Conservation (phyloP, 2,888 invertebrate genomes). For the Cosmia trapezina region DNA sequence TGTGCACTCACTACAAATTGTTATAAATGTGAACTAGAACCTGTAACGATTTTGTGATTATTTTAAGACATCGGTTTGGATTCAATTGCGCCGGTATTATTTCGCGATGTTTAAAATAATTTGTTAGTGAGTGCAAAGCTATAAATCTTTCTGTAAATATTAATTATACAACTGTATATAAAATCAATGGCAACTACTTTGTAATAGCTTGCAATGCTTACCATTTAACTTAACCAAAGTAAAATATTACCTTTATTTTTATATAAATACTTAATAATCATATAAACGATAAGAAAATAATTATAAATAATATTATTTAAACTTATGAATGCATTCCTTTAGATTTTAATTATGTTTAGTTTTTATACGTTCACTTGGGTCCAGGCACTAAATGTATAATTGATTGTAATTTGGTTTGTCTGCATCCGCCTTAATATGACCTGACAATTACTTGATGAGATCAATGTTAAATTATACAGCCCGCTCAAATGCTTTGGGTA, state of each 20-base stretch:
- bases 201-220: conserved; percentile 57
- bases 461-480: conserved; percentile 14
- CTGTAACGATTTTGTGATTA: conserved; percentile 25
- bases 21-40: conserved; percentile 1
- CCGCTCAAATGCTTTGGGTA: not conserved
- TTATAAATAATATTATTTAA: conserved; percentile 52
- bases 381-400: conserved; percentile 43
- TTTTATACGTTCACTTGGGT: conserved; percentile 51
- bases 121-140: conserved; percentile 10
- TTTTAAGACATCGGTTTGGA: conserved; percentile 9
- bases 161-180: conserved; percentile 51
- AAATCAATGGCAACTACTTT: conserved; percentile 45
- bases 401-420: conserved; percentile 50
- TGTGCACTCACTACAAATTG: conserved; percentile 26
- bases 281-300: conserved; percentile 27
- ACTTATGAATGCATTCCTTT: conserved; percentile 67
- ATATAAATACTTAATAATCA: conserved; percentile 51
- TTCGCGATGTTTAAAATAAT: not conserved
- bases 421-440: conserved; percentile 38
- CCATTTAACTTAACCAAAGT: conserved; percentile 68
- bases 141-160: conserved; percentile 55
- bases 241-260: conserved; percentile 68
- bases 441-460: conserved; percentile 45
- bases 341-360: conserved; percentile 55
- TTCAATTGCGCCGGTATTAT: not conserved